phyloP scores from a whole-genome alignment of 2,113 vertebrate species.

The Corythaixoides concolor region DNA sequence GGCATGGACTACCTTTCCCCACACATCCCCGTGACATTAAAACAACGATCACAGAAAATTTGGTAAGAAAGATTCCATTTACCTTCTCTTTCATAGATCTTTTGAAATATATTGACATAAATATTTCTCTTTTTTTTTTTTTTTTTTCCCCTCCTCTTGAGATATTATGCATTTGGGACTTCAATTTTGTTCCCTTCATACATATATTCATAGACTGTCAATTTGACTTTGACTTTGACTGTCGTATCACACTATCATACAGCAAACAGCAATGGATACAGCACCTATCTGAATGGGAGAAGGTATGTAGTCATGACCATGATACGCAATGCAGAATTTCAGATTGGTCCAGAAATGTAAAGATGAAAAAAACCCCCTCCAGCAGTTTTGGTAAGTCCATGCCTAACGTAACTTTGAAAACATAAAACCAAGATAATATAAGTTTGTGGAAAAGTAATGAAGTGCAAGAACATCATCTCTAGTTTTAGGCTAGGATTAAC shows the following conservation, averaged over 20 bases:
- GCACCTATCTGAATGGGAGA: not conserved
- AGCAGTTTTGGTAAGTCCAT: not conserved
- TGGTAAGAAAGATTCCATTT: not conserved
- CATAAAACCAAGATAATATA: not conserved
- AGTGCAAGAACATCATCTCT: not conserved
- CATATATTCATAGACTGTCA: not conserved
- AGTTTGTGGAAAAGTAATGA: not conserved
- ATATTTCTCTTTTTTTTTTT: not conserved
- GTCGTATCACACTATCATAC: not conserved
- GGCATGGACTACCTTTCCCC: not conserved
- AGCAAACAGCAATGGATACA: not conserved
- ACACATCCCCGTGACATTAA: rapidly evolving
- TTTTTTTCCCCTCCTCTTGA: not conserved
- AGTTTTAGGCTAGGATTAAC: not conserved
- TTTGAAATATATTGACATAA: not conserved
- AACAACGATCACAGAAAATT: not conserved
- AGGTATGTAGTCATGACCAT: not conserved
- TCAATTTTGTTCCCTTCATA: not conserved
- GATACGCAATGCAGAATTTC: not conserved
- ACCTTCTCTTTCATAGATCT: not conserved
- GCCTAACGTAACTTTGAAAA: not conserved
- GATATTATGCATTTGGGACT: not conserved
- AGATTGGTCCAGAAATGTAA: not conserved
- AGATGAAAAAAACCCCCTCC: not conserved
- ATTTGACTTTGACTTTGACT: not conserved